Conservation (phyloP, 1,140 invertebrate species). For the Cataglyphis hispanica region DNA sequence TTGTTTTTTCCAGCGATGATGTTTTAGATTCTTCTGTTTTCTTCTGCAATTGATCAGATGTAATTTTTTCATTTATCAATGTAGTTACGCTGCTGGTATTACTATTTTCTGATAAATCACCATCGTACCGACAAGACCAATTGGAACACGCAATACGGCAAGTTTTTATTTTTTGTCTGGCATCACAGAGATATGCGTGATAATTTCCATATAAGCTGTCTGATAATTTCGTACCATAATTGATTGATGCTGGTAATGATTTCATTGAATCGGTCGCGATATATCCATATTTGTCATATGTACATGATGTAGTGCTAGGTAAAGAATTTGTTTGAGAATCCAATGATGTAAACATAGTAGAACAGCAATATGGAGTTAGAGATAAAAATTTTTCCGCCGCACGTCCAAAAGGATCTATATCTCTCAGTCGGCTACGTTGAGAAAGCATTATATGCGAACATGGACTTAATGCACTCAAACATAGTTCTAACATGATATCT, state of each 20-base stretch:
- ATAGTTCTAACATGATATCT: constrained; percentile 97
- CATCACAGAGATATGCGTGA: constrained; percentile 94
- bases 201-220: constrained; percentile 92
- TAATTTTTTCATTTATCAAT: constrained; percentile 61
- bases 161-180: constrained; percentile 91
- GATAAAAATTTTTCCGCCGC: constrained; percentile 94
- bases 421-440: constrained; percentile 91
- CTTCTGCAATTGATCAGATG: constrained; percentile 46
- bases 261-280: constrained; percentile 66
- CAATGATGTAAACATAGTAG: constrained; percentile 43
- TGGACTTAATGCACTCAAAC: constrained; percentile 95
- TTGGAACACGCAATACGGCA: constrained; percentile 91
- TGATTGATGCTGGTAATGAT: constrained; percentile 82
- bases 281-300: constrained; percentile 69
- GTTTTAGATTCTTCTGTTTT: constrained; percentile 39
- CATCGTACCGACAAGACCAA: constrained; percentile 93
- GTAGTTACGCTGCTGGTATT: constrained; percentile 71
- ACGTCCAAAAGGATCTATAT: constrained; percentile 93
- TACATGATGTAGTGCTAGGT: constrained; percentile 82
- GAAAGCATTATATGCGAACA: constrained; percentile 97
- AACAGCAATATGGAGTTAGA: constrained; percentile 91
- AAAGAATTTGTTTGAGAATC: constrained; percentile 77
- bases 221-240: constrained; percentile 85
- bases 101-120: constrained; percentile 81
- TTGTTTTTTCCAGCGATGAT: constrained; percentile 31